phyloP scores from a whole-genome alignment of 2,888 invertebrate genomes.

The Pandemis corylana region DNA sequence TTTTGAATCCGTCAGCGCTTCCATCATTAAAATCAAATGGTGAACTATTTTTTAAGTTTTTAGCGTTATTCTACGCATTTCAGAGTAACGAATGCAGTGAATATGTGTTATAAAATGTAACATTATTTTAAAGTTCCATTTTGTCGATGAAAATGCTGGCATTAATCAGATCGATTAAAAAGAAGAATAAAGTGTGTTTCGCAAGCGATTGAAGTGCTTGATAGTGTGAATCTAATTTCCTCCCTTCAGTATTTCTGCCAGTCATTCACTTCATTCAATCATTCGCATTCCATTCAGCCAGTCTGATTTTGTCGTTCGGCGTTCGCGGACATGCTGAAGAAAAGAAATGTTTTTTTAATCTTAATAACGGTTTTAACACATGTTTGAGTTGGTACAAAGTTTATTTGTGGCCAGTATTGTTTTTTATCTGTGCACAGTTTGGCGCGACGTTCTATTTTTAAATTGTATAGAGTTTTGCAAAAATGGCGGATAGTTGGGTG shows the following conservation, averaged over 20 bases:
- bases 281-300: constrained; percentile 51
- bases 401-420: background rate
- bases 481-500: constrained; percentile 45
- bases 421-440: constrained; percentile 31
- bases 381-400: background rate
- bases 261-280: constrained; percentile 74
- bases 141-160: background rate
- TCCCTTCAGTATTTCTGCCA: constrained; percentile 78
- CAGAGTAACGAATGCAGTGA: background rate
- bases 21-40: constrained; percentile 1
- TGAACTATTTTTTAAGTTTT: background rate
- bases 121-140: background rate
- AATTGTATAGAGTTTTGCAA: constrained; percentile 38
- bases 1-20: constrained; percentile 47
- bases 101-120: background rate
- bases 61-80: background rate
- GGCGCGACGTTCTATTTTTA: constrained; percentile 47
- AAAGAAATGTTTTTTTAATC: background rate
- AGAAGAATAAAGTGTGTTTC: constrained; percentile 1
- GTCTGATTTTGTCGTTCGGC: constrained; percentile 52
- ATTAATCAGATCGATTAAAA: background rate
- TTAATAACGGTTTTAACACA: background rate
- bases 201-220: constrained; percentile 59
- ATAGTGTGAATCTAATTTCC: constrained; percentile 53
- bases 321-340: constrained; percentile 17